Conservation (phyloP, 1,140 invertebrate genomes). For the Cherax quadricarinatus region DNA sequence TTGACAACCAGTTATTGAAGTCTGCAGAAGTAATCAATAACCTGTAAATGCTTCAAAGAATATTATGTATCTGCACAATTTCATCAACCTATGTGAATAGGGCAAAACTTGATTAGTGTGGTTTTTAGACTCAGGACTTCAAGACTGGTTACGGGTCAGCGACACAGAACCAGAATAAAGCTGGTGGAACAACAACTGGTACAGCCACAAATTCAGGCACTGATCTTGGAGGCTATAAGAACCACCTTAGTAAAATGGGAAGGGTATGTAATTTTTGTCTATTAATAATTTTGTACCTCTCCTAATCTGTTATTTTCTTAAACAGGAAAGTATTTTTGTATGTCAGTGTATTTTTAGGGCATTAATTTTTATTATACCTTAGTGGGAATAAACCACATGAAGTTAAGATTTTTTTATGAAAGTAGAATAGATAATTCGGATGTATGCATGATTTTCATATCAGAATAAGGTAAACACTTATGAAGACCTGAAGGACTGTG, state of each 20-base stretch:
- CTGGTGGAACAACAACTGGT: constrained; percentile 79
- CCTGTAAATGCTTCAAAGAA: neutral
- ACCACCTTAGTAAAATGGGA: constrained; percentile 86
- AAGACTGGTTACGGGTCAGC: constrained; percentile 78
- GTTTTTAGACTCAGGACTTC: constrained; percentile 80
- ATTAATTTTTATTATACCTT: no score
- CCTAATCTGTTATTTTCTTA: no score
- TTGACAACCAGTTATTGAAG: no score
- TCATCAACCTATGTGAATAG: neutral
- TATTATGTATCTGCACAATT: neutral
- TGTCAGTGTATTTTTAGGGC: no score
- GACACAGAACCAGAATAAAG: constrained; percentile 80
- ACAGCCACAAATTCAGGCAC: constrained; percentile 80
- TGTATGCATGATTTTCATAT: no score
- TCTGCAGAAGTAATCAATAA: no score
- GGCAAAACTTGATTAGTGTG: constrained; percentile 4
- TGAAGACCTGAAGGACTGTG: no score
- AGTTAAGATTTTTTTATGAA: no score
- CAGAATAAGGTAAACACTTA: no score
- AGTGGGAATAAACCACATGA: no score
- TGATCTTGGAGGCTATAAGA: constrained; percentile 83
- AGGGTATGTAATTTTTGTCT: constrained; percentile 76
- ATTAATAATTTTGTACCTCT: neutral
- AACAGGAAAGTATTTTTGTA: no score
- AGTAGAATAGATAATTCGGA: no score